phyloP scores from a whole-genome alignment of 2,797 vertebrate species.

The Gorsachius magnificus region DNA sequence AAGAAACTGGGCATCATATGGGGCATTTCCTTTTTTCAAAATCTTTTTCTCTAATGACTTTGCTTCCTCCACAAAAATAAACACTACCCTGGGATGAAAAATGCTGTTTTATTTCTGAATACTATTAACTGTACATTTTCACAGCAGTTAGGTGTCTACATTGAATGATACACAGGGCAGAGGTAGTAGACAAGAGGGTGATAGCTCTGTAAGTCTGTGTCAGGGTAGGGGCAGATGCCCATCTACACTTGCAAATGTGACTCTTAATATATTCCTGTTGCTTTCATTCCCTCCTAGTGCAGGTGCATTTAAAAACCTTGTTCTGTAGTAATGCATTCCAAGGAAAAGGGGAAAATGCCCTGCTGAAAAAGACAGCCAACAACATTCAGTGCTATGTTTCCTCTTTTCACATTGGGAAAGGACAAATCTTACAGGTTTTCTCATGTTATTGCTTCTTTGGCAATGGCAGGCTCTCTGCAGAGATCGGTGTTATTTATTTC shows the following conservation, averaged over 20 bases:
- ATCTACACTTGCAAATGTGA: not conserved
- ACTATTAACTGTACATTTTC: not conserved
- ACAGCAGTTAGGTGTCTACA: not conserved
- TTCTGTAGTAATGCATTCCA: not conserved
- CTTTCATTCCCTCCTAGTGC: not conserved
- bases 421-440: not conserved
- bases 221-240: not conserved
- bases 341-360: not conserved
- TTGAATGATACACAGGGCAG: not conserved
- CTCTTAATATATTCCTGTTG: not conserved
- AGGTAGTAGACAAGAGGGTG: not conserved
- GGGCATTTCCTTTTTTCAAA: not conserved
- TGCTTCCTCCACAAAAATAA: not conserved
- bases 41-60: not conserved
- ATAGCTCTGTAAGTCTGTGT: not conserved
- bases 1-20: not conserved
- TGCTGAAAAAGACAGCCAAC: not conserved
- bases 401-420: not conserved
- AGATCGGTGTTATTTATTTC: not conserved
- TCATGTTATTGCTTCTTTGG: not conserved
- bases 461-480: not conserved
- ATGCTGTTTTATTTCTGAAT: not conserved
- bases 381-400: not conserved
- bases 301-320: not conserved
- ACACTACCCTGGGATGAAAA: not conserved